These are phyloP conservation scores for Myrmophylax atrothorax DNA, from an alignment of 2,113 vertebrate species.

Conservation along the genomic window DNA sequence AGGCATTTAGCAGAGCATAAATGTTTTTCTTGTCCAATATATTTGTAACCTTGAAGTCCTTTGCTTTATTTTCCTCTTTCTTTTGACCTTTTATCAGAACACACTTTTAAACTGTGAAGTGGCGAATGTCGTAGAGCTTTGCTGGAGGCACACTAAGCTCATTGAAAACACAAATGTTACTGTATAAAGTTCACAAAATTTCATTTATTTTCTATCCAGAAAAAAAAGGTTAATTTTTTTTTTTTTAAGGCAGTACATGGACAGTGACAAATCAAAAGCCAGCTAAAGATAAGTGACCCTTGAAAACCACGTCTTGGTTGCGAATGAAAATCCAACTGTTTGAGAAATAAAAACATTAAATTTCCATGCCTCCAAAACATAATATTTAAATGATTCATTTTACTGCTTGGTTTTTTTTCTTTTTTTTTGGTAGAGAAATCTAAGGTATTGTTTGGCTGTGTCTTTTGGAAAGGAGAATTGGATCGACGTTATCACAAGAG, in stretches of 20 bases:
- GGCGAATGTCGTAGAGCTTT: conserved; percentile 36
- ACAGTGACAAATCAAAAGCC: conserved; percentile 49
- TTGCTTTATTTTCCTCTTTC: neutral
- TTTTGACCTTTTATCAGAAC: conserved; percentile 71
- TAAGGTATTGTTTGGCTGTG: neutral
- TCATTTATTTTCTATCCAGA: conserved; percentile 50
- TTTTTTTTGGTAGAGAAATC: neutral
- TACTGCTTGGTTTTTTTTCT: neutral
- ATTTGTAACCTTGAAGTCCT: conserved; percentile 40
- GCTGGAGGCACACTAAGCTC: conserved; percentile 44
- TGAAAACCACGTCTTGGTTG: neutral
- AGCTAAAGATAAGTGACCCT: neutral
- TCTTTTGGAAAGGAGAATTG: neutral
- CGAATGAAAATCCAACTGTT: neutral
- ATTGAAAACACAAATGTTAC: conserved; percentile 43
- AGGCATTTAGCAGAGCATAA: conserved; percentile 41
- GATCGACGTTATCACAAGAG: neutral
- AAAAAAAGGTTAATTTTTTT: conserved; percentile 59
- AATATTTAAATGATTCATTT: neutral
- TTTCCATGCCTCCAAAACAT: neutral
- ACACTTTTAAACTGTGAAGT: conserved; percentile 68
- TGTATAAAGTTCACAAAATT: conserved; percentile 56
- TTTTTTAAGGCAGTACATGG: conserved; percentile 12
- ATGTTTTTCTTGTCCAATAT: neutral
- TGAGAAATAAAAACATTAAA: neutral